Base-by-base conservation (phyloP, 2,113 vertebrate species). In the Sinocyclocheilus grahami region DNA sequence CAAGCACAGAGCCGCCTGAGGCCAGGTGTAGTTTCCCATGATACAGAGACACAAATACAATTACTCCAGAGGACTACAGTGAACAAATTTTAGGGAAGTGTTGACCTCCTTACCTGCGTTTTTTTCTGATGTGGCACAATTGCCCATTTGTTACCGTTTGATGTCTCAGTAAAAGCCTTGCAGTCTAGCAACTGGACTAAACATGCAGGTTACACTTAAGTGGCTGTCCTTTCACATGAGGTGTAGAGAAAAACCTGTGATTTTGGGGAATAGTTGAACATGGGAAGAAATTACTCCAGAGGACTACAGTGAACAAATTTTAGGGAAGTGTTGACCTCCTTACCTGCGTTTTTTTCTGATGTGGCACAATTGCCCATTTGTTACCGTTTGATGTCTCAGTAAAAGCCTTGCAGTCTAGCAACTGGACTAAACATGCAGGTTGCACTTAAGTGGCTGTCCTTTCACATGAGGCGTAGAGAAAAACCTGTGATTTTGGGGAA, bases 261-360 rank as follows among this genome's bases (percentile, higher is more conserved):
- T 71, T 81, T 30, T 48, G 14, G 22, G 24, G 30, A n/a, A 24
- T 80, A 46, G 22, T 10, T 62, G 65, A 83, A 83, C 30, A 30
- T n/a, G n/a, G n/a, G n/a, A n/a, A n/a, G n/a, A n/a, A 74, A 16
- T 63, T 74, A 67, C 37, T 63, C 16, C 3, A 6, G n/a, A 13
- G 14, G 58, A 51, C 84, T 60, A 63, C 74, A 14, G 24, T 67
- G 83, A 83, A 85, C 88, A 90, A 88, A 90, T 90, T 87, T 88
- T 72, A 60, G 67, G 63, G 10, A 33, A 55, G 78, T 62, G 37
- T 78, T 87, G 87, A 89, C 72, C 87, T 86, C 78, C 55, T 80
- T 84, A 87, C 87, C 76, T 87, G 81, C 67, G 65, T 72, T 58
- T 69, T n/a, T 76, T n/a, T 74, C 39, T 76, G 24, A 65, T 39